Evolutionary conservation across 2,888 invertebrate genomes (phyloP).

Genomic region (Folsomia candida): DNA sequence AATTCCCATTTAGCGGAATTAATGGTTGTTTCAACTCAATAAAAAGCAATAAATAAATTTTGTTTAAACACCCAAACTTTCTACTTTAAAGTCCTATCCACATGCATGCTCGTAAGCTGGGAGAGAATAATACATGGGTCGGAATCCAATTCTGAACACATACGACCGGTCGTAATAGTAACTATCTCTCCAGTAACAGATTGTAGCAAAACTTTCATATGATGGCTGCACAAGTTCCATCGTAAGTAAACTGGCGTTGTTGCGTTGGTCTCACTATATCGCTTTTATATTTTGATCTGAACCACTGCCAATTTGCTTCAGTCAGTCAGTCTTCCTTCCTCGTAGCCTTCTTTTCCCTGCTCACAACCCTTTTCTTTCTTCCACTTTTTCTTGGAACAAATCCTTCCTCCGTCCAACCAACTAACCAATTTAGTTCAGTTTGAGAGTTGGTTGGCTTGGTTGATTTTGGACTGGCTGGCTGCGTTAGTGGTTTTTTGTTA

Average conservation of each 20-base stretch:
- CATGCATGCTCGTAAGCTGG: too few relatives aligned
- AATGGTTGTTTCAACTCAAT: neutral
- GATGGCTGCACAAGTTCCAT: too few relatives aligned
- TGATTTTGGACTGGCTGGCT: neutral
- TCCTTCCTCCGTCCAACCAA: neutral
- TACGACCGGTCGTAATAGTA: too few relatives aligned
- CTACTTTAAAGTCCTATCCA: too few relatives aligned
- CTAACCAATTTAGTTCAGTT: neutral
- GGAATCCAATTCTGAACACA: too few relatives aligned
- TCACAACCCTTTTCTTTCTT: too few relatives aligned
- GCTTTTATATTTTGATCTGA: neutral
- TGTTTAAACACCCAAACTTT: too few relatives aligned
- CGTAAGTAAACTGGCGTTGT: too few relatives aligned
- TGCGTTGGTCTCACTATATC: too few relatives aligned
- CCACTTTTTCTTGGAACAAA: neutral
- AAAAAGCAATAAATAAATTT: neutral
- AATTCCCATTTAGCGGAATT: neutral
- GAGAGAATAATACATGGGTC: too few relatives aligned
- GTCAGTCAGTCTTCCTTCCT: neutral
- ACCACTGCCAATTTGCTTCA: neutral
- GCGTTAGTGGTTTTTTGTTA: neutral
- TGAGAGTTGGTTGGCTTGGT: neutral
- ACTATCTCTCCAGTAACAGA: too few relatives aligned
- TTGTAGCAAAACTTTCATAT: too few relatives aligned
- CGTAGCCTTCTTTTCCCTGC: neutral